A percentile compares a stretch with the other conserved stretches of the same genome.
These are phyloP conservation scores for Amphiduros pacificus DNA, from an alignment of 2,888 invertebrate genomes.

Conservation along the genomic window DNA sequence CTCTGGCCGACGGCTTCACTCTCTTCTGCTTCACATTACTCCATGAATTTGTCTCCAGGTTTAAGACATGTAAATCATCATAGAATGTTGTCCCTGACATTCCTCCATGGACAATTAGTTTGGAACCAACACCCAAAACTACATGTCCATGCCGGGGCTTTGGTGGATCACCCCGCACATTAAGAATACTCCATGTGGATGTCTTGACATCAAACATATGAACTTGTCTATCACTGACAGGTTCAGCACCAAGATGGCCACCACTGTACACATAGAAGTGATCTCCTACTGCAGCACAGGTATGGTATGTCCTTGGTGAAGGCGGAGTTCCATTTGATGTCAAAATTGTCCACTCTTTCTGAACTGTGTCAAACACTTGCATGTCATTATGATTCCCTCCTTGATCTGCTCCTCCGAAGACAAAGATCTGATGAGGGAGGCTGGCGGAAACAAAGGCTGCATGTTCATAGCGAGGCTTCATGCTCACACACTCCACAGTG, in stretches of 20 bases:
- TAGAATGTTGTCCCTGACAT: constrained; percentile 55
- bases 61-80: constrained; percentile 54
- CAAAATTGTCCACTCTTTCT: constrained; percentile 43
- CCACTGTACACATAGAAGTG: constrained; percentile 55
- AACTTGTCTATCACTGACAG: constrained; percentile 53
- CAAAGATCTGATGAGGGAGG: constrained; percentile 44
- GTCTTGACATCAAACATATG: constrained; percentile 46
- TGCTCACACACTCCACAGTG: constrained; percentile 36
- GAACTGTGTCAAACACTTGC: constrained; percentile 45
- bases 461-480: constrained; percentile 57
- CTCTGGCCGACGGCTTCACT: constrained; percentile 46
- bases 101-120: constrained; percentile 55
- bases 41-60: constrained; percentile 45
- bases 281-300: constrained; percentile 41
- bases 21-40: constrained; percentile 45
- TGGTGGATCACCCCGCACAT: constrained; percentile 48
- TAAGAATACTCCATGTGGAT: constrained; percentile 45
- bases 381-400: constrained; percentile 54
- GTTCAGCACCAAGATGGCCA: constrained; percentile 51
- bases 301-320: constrained; percentile 52
- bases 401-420: constrained; percentile 57
- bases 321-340: constrained; percentile 36
- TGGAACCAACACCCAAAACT: constrained; percentile 46
- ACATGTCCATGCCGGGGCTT: constrained; percentile 57
- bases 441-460: constrained; percentile 43